Base-by-base conservation (phyloP, 2,113 vertebrate genomes). In the Pampusana beccarii region DNA sequence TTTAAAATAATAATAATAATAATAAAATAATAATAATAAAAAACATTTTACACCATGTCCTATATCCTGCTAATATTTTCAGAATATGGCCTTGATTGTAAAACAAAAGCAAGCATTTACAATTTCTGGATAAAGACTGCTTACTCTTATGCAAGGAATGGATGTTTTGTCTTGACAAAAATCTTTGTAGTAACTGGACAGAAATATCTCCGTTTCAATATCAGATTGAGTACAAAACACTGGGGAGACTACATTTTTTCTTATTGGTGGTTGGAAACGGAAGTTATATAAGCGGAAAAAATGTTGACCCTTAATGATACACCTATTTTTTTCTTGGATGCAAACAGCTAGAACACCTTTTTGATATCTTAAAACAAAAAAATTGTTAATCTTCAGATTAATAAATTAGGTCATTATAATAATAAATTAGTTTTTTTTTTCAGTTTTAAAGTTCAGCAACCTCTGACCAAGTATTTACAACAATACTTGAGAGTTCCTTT, bases 391-490 rank as follows among this genome's bases (percentile, higher is more conserved):
- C 97, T 98, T 98, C 98, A 98, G 97, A 98, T 98, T 98, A 99
- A 99, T 99, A 99, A 99, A 99, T 99, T 99, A 98, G 98, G 98
- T 98, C 98, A 98, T 98, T 98, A 98, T 98, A 98, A 98, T 98
- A 99, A 99, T 99, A 99, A 99, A 99, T 99, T 99, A 99, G 97
- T 17, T 98, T 98, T 98, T 98, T 88, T 97, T 93, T 97, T 98
- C 92, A 97, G 96, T 98, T 98, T 98, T 98, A 98, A 98, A 98
- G 98, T 98, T 98, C 97, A 98, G 98, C 98, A 98, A 99, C 97
- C 98, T 98, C 98, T 98, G 98, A 98, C 98, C 98, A 99, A 99
- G 98, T 99, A 99, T 99, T 98, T 99, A 99, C 98, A 99, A 99
- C 98, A 99, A 99, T 99, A 99, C 98, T 99, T 98, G 98, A 97